Base-by-base conservation (phyloP, 2,113 vertebrate species). In the Siphamia tubifer region DNA sequence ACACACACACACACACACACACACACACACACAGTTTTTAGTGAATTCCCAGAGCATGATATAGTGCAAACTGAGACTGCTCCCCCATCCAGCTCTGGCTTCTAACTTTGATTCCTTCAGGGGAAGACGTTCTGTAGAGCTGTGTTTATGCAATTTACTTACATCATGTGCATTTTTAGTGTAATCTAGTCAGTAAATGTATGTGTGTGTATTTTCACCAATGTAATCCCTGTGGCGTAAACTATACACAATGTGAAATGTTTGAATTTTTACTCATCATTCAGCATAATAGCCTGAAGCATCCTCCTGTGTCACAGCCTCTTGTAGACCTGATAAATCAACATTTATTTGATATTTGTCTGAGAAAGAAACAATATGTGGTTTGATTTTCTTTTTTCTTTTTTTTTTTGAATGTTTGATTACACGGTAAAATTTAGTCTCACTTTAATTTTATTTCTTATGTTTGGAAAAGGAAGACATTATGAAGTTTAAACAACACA, bases 361-460 rank as follows among this genome's bases (percentile, higher is more conserved):
- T 30, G 1, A 43, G 10, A 25, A 11, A 21, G 7, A 17, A 7
- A 31, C 15, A 38, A 43, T 20, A 20, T 30, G 3, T 55, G 19
- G 35, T 34, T 39, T 34, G n/a, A 64, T 36, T 34, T 32, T 17
- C 23, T 42, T 24, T 45, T 78, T 35, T 1, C 57, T 36, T 34
- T 32, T 17, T 27, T 42, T 24, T 45, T 78, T 35, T 1, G 51
- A 43, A 28, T 38, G 11, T 49, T 6, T 64, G 27, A 51, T 15
- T 62, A n/a, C n/a, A n/a, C n/a, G n/a, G 21, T 38, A 9, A 35
- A 35, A 52, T 42, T 53, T 63, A 57, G 24, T 42, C 20, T 47
- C 12, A 27, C 15, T 68, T 71, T 74, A 63, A 65, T 62, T 72
- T 25, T 8, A 65, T 72, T 61, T 44, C 38, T 70, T 40, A 40